Evolutionary conservation across 2,797 vertebrate genomes (phyloP), one percentile per base, ranked within the genome.

Genomic region (Phrynocephalus forsythii): DNA sequence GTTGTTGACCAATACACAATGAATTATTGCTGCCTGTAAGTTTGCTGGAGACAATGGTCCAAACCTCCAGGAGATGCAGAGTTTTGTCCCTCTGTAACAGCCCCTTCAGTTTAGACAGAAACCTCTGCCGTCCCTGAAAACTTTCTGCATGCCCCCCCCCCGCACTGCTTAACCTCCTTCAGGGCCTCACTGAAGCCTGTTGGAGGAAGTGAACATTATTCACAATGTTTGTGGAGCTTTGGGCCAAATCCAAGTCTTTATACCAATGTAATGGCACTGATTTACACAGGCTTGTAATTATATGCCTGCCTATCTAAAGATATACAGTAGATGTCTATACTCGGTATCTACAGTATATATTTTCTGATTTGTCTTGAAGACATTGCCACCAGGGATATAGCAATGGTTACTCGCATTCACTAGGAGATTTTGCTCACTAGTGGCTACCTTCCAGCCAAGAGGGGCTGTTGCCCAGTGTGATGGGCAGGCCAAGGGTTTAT

Each of bases 1-100:
- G 76, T 75, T 24, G 89, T 87, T 88, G 90, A 88, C 82, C 69
- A 28, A 94, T 90, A 90, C 76, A 83, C 89, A 82, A 48, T 76
- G 48, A 22, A 69, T 92, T 91, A 83, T 3, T 91, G 68, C 90
- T 87, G 89, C 90, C 68, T 82, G 84, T 88, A 87, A 91, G 66
- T 79, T 78, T 28, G 33, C 20, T 30, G 78, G 85, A 73, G 89
- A 92, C 89, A 89, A 48, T 83, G 88, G 93, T 83, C 26, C 83
- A 79, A 91, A 13, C 60, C 66, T 87, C 48, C 10, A 44, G 9
- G 66, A 38, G 67, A 83, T 78, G 76, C 50, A 33, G n/a, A 30
- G 48, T 8, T 30, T 56, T 69, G 30, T 38, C 50, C 26, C 48
- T 20, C 6, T 16, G 33, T n/a, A 69, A 76, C 15, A 82, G 44